These are phyloP conservation scores for Chaenodraco wilsoni DNA, from an alignment of 2,797 vertebrate species.

Conservation along the genomic window DNA sequence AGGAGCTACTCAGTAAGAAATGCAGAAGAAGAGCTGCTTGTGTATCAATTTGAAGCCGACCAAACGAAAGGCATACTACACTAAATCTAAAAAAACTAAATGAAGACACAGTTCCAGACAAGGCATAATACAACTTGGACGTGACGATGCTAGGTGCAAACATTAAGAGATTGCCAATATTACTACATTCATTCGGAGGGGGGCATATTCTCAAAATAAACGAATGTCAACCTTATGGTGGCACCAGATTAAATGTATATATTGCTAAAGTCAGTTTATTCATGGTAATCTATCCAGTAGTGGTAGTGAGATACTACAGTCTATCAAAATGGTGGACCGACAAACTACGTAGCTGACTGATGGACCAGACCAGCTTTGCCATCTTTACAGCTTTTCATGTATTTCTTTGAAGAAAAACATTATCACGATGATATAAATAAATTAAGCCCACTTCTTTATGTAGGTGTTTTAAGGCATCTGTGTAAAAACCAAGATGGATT, in stretches of 20 bases:
- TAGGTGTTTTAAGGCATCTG: constrained; percentile 21
- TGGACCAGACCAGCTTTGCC: neutral
- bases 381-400: neutral
- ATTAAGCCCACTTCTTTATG: constrained; percentile 30
- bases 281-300: neutral
- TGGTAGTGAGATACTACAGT: neutral
- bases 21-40: too few species aligned
- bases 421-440: neutral
- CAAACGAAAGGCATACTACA: too few species aligned
- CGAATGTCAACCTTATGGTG: neutral
- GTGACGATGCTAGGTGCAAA: too few species aligned
- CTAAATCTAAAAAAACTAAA: neutral
- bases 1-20: too few species aligned
- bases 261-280: neutral
- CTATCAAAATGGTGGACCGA: neutral
- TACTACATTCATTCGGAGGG: too few species aligned
- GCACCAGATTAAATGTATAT: neutral
- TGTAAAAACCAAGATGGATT: constrained; percentile 38
- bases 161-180: too few species aligned
- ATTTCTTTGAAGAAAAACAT: constrained; percentile 10
- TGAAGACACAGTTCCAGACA: too few species aligned
- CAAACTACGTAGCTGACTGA: neutral
- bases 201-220: too few species aligned
- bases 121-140: too few species aligned
- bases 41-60: too few species aligned